phyloP scores from a whole-genome alignment of 1,140 invertebrate genomes.

The Apis cerana region DNA sequence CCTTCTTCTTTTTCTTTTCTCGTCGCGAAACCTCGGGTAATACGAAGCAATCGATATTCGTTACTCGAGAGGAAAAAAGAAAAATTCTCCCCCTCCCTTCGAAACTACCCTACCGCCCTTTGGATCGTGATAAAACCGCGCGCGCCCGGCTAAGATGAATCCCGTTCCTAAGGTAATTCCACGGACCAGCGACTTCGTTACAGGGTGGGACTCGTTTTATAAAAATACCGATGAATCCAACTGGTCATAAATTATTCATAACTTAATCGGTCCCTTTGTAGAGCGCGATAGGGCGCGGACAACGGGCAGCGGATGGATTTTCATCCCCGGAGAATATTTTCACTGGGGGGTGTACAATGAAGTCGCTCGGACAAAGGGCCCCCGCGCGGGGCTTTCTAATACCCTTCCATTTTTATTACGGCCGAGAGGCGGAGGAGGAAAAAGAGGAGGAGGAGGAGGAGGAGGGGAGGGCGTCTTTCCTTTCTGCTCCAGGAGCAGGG shows the following conservation, averaged over 20 bases:
- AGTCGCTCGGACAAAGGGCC: slow-evolving; percentile 56
- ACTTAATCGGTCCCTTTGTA: slow-evolving; percentile 57
- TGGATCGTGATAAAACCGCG: background rate
- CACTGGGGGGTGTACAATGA: slow-evolving; percentile 54
- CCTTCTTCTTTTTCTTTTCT: too few relatives aligned
- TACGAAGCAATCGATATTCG: slow-evolving; percentile 10
- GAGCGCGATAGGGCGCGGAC: slow-evolving; percentile 51
- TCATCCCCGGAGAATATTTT: slow-evolving; percentile 59
- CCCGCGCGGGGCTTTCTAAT: slow-evolving; percentile 46
- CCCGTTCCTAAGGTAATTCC: background rate
- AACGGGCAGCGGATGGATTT: slow-evolving; percentile 45
- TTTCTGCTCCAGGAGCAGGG: slow-evolving; percentile 17
- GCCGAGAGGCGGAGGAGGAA: background rate
- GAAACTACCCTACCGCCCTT: background rate
- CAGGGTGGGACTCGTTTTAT: slow-evolving; percentile 10
- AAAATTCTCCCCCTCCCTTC: background rate
- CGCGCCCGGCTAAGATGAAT: slow-evolving; percentile 14
- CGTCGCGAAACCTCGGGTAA: background rate
- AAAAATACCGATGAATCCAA: slow-evolving; percentile 46
- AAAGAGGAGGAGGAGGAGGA: background rate
- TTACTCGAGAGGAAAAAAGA: background rate
- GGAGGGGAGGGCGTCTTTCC: slow-evolving; percentile 33
- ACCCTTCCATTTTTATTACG: slow-evolving; percentile 34
- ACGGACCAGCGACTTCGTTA: slow-evolving; percentile 12
- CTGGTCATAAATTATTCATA: slow-evolving; percentile 60